Percentiles rank a stretch among this genome's conserved stretches.
These are phyloP conservation scores for Himalopsyche anomala DNA, from an alignment of 2,888 invertebrate species.

Conservation along the genomic window DNA sequence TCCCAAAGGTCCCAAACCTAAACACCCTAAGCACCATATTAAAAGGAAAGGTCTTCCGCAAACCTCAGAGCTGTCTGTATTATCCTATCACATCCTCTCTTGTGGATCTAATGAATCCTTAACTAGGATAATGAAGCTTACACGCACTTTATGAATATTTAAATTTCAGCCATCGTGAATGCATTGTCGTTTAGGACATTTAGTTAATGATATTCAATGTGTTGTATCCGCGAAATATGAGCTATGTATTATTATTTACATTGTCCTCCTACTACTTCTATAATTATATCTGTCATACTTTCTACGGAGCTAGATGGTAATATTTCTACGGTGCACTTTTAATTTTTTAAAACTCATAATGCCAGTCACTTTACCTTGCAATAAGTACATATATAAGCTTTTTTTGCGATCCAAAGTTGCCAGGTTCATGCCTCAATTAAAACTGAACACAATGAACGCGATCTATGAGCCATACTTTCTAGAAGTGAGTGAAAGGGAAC, in stretches of 20 bases:
- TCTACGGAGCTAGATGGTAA: no score
- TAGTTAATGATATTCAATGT: slow-evolving; percentile 13
- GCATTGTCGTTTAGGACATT: slow-evolving; percentile 51
- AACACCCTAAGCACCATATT: slow-evolving; percentile 46
- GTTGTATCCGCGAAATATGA: not conserved
- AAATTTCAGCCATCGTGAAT: slow-evolving; percentile 51
- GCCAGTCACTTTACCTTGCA: no score
- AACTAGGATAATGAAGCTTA: slow-evolving; percentile 63
- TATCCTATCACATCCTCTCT: slow-evolving; percentile 54
- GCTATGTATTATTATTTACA: not conserved
- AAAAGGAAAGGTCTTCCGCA: slow-evolving; percentile 55
- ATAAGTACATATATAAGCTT: no score
- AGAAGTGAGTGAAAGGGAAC: no score
- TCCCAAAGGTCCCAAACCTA: slow-evolving; percentile 26
- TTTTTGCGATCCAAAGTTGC: no score
- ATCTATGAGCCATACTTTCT: no score
- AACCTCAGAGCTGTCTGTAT: slow-evolving; percentile 26
- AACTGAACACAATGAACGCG: no score
- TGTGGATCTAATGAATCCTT: slow-evolving; percentile 61
- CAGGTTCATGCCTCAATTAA: no score
- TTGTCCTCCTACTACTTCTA: no score
- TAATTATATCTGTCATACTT: no score
- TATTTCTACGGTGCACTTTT: no score
- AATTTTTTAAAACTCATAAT: no score
- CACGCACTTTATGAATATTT: slow-evolving; percentile 64